A percentile compares a stretch with the other conserved stretches of the same genome.
phyloP scores from a whole-genome alignment of 2,888 invertebrate species.

The Kuschelorhynchus macadamiae region DNA sequence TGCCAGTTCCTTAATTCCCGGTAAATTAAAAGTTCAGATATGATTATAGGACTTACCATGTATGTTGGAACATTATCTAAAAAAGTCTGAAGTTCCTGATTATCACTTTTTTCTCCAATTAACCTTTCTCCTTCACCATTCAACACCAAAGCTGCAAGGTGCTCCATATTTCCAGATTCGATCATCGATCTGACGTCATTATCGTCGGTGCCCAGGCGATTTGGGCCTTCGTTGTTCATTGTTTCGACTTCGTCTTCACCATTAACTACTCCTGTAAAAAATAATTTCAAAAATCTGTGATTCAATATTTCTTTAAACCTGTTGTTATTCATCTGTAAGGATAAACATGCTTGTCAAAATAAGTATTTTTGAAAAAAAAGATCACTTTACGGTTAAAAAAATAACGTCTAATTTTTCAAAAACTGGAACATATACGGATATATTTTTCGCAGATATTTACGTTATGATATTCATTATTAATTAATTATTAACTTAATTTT shows the following conservation, averaged over 20 bases:
- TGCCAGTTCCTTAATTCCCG: too few species aligned
- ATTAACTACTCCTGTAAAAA: slow-evolving; percentile 61
- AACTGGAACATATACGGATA: too few species aligned
- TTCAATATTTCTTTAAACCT: too few species aligned
- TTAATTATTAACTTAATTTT: too few species aligned
- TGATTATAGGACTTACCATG: slow-evolving; percentile 77
- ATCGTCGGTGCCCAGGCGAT: slow-evolving; percentile 70
- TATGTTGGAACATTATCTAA: slow-evolving; percentile 89
- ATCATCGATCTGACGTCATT: slow-evolving; percentile 78
- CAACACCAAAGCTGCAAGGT: slow-evolving; percentile 89
- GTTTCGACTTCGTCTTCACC: slow-evolving; percentile 67
- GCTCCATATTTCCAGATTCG: slow-evolving; percentile 87
- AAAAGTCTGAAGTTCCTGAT: slow-evolving; percentile 88
- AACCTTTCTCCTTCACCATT: slow-evolving; percentile 89
- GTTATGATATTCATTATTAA: too few species aligned
- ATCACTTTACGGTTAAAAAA: too few species aligned
- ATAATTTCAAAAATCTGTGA: not conserved
- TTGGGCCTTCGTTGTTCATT: slow-evolving; percentile 69
- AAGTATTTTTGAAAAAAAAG: too few species aligned
- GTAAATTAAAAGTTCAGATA: too few species aligned
- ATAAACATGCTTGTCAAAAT: too few species aligned
- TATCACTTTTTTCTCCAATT: slow-evolving; percentile 78
- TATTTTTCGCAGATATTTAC: too few species aligned
- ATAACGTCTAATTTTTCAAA: too few species aligned
- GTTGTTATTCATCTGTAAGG: too few species aligned